These are phyloP conservation scores for Cherax quadricarinatus DNA, from an alignment of 1,140 invertebrate species.

Conservation along the genomic window DNA sequence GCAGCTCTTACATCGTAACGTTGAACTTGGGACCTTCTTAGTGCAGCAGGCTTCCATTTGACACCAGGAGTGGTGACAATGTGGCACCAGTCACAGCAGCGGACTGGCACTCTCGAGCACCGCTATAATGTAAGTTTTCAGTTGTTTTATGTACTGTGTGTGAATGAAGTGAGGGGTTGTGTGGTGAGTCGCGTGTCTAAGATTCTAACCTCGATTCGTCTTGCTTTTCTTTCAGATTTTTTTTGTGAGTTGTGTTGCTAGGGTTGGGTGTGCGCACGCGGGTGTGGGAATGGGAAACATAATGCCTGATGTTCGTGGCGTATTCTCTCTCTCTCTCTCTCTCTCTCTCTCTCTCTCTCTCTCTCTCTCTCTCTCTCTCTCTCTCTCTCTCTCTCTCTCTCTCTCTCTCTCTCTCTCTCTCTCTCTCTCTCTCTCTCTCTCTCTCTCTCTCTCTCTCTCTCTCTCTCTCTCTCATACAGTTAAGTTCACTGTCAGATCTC, in stretches of 20 bases:
- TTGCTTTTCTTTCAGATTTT: too few relatives aligned
- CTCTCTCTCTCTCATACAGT: background rate
- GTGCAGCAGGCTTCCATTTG: background rate
- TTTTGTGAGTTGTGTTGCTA: too few relatives aligned
- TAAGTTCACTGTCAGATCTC: background rate
- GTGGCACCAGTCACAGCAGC: constrained; percentile 26
- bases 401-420: background rate
- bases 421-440: background rate
- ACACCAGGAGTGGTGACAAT: background rate
- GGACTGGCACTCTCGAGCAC: constrained; percentile 39
- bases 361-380: background rate
- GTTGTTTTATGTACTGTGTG: background rate
- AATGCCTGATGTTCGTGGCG: too few relatives aligned
- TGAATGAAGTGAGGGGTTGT: too few relatives aligned
- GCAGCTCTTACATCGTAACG: background rate
- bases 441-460: background rate
- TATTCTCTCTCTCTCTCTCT: too few relatives aligned
- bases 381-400: background rate
- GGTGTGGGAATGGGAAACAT: too few relatives aligned
- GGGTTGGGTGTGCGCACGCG: too few relatives aligned
- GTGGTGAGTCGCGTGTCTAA: too few relatives aligned
- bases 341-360: background rate
- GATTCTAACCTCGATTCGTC: too few relatives aligned
- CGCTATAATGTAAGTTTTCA: constrained; percentile 36
- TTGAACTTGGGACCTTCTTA: background rate